Percentiles rank a stretch among this genome's conserved stretches.
Conservation (phyloP, 2,113 vertebrate species). For the Hydropotes inermis region DNA sequence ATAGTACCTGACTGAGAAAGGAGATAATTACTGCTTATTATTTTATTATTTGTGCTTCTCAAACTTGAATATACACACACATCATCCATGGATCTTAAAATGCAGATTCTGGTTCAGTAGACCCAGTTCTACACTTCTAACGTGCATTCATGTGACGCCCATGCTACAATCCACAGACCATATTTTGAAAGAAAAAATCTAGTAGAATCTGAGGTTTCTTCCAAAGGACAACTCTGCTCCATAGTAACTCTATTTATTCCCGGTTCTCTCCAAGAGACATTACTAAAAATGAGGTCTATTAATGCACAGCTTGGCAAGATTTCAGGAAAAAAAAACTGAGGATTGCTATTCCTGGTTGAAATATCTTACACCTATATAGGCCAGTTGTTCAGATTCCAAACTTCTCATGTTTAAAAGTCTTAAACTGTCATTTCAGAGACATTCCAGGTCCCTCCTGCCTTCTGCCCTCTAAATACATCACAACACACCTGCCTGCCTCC, state of each 20-base stretch:
- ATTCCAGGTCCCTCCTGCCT: not conserved
- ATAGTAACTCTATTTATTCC: not conserved
- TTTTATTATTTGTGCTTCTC: constrained; percentile 19
- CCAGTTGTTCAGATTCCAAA: not conserved
- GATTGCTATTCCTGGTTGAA: not conserved
- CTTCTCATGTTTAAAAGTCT: not conserved
- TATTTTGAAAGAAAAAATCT: not conserved
- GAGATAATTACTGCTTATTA: not conserved
- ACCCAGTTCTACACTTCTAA: not conserved
- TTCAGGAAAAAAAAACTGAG: not conserved
- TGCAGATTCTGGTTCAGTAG: not conserved
- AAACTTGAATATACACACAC: not conserved
- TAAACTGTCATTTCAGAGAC: not conserved
- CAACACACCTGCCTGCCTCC: not conserved
- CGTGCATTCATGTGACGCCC: not conserved
- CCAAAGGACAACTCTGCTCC: not conserved
- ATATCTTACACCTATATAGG: not conserved
- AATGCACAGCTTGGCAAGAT: not conserved
- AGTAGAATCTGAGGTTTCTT: not conserved
- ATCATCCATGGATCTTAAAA: not conserved
- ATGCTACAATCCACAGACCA: not conserved
- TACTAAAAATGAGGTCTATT: not conserved
- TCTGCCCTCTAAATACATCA: not conserved
- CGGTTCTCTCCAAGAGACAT: not conserved
- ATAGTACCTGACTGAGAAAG: not conserved